Evolutionary conservation across 2,113 vertebrate genomes (phyloP).

Genomic region (Cyrtonyx montezumae): DNA sequence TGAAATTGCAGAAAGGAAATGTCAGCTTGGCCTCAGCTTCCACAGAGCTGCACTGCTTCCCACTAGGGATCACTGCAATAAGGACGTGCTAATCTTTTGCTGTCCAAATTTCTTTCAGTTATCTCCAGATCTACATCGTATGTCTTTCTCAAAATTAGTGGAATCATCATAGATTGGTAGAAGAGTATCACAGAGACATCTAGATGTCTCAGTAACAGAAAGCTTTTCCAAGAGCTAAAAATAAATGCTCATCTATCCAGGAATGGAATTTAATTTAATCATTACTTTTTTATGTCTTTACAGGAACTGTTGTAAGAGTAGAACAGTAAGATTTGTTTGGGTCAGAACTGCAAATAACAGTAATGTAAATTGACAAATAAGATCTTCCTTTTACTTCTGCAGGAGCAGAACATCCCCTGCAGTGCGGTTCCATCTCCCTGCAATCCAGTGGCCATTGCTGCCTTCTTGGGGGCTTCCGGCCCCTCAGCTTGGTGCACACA

Average conservation of each 20-base stretch:
- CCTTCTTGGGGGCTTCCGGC: neutral
- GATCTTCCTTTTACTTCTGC: neutral
- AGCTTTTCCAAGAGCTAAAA: neutral
- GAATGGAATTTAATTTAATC: neutral
- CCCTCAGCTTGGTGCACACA: neutral
- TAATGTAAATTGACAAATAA: neutral
- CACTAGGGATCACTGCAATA: neutral
- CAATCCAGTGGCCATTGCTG: neutral
- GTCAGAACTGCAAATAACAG: neutral
- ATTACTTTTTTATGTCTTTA: neutral
- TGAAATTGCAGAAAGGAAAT: neutral
- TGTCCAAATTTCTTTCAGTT: neutral
- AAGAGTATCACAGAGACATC: neutral
- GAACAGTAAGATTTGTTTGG: neutral
- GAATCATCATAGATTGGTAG: neutral
- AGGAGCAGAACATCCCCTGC: accelerated
- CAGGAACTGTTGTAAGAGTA: neutral
- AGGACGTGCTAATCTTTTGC: neutral
- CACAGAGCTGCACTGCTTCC: neutral
- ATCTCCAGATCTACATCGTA: neutral
- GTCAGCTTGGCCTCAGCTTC: neutral
- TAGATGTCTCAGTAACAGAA: neutral
- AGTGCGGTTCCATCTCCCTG: accelerated
- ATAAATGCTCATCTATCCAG: neutral
- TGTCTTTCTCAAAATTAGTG: neutral